Evolutionary conservation across 2,113 vertebrate genomes (phyloP).

Genomic region (Bos indicus): DNA sequence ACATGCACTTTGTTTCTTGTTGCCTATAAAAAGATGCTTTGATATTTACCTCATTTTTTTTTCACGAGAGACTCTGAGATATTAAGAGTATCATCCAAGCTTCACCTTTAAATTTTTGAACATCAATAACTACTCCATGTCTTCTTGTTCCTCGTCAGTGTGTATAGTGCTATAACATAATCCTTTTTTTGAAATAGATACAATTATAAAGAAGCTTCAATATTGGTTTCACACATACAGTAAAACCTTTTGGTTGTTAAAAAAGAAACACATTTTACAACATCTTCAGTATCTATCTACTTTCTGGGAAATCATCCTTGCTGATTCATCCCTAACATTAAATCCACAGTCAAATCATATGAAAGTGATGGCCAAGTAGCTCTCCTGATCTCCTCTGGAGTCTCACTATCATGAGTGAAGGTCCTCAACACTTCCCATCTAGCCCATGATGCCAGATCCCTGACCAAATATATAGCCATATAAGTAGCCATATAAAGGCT

Average conservation of each 20-base stretch:
- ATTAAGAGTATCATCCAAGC: background rate
- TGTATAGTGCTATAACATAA: background rate
- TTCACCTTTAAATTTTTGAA: background rate
- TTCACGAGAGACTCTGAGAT: background rate
- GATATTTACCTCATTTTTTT: background rate
- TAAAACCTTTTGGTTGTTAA: background rate
- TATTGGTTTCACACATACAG: background rate
- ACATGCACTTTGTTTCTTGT: background rate
- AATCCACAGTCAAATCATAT: background rate
- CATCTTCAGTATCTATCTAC: background rate
- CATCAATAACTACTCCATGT: background rate
- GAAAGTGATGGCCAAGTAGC: background rate
- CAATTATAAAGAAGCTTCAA: background rate
- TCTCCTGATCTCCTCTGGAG: background rate
- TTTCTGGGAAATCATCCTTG: background rate
- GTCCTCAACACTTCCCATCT: background rate
- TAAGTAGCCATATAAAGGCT: background rate
- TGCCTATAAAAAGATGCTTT: background rate
- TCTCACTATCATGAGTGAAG: background rate
- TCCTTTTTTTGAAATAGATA: background rate
- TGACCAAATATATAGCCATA: background rate
- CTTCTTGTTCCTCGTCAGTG: background rate
- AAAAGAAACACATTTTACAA: background rate
- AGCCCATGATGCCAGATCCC: background rate
- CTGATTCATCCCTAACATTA: background rate